These are phyloP conservation scores for Apaloderma vittatum DNA, from an alignment of 2,113 vertebrate species.

Conservation along the genomic window DNA sequence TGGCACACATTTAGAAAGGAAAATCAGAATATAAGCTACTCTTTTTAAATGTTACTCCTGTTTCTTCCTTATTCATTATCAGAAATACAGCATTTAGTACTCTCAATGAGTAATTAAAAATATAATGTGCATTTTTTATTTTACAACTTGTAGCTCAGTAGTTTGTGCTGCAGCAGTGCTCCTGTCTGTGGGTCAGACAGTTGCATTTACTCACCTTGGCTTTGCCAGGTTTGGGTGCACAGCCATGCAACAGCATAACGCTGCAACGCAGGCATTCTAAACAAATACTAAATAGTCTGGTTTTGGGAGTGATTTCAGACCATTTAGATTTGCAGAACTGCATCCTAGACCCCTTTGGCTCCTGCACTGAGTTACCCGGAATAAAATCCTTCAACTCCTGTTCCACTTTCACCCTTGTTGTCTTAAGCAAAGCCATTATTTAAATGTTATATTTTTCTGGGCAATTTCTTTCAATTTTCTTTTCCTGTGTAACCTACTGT, in stretches of 20 bases:
- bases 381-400: not conserved
- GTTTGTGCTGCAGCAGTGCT: not conserved
- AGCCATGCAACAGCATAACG: not conserved
- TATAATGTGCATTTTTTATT: not conserved
- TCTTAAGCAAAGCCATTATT: not conserved
- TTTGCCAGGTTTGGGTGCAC: not conserved
- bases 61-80: not conserved
- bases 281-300: not conserved
- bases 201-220: not conserved
- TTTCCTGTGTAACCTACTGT: too few species aligned
- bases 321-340: not conserved
- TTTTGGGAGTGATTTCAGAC: not conserved
- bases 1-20: not conserved
- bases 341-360: not conserved
- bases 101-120: not conserved
- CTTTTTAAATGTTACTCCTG: not conserved
- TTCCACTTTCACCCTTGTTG: not conserved
- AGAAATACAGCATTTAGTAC: not conserved
- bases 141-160: not conserved
- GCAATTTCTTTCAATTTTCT: too few species aligned
- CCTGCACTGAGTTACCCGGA: not conserved
- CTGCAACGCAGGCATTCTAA: not conserved
- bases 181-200: not conserved
- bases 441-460: not conserved
- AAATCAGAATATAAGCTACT: not conserved